Evolutionary conservation across 1,140 invertebrate genomes (phyloP).

Genomic region (Acarapis woodi): DNA sequence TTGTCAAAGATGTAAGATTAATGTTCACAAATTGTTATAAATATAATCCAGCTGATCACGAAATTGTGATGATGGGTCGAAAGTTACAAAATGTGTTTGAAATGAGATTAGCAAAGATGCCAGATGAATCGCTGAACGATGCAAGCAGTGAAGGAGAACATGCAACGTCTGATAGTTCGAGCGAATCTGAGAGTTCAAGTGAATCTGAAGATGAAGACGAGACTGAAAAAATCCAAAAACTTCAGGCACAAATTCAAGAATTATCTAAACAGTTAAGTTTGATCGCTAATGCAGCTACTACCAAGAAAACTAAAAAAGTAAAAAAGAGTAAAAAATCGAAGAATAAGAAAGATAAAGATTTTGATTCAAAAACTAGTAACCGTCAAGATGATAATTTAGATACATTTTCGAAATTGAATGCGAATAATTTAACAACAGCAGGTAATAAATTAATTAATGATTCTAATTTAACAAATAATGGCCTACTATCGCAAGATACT

Average conservation of each 20-base stretch:
- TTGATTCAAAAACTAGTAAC: conserved; percentile 14
- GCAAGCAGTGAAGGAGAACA: conserved; percentile 5
- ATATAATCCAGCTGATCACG: conserved; percentile 89
- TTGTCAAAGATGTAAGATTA: conserved; percentile 74
- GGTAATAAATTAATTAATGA: no score
- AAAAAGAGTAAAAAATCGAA: conserved; percentile 39
- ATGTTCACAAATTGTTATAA: conserved; percentile 99
- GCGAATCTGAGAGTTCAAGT: no score
- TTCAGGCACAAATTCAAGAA: conserved; percentile 44
- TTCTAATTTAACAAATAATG: no score
- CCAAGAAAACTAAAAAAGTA: conserved; percentile 29
- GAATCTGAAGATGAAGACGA: conserved; percentile 16
- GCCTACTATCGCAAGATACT: no score
- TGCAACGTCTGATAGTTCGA: conserved; percentile 5
- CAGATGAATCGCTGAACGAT: conserved; percentile 27
- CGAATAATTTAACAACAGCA: no score
- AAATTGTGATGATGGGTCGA: conserved; percentile 83
- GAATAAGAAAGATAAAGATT: conserved; percentile 9
- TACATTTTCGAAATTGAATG: no score
- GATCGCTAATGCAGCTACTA: conserved; percentile 18
- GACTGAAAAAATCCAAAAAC: conserved; percentile 33
- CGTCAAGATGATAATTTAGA: conserved; percentile 12
- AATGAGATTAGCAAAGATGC: conserved; percentile 77
- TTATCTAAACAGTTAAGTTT: conserved; percentile 12
- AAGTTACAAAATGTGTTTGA: conserved; percentile 94